Evolutionary conservation across 1,140 invertebrate genomes (phyloP), one percentile per base, ranked within the genome.

Genomic region (Venturia canescens): DNA sequence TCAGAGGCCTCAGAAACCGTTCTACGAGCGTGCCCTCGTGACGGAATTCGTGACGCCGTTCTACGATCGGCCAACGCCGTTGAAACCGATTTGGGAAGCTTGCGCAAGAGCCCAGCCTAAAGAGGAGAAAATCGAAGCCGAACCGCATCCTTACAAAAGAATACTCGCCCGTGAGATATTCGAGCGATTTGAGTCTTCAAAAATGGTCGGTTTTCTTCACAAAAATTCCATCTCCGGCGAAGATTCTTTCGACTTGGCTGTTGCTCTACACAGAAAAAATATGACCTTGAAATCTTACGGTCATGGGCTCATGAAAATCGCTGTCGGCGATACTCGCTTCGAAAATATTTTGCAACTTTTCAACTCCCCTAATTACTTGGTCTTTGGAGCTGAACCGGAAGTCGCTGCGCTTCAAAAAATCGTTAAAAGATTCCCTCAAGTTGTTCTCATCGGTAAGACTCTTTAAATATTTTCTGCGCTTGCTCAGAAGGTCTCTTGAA

Each of bases 151-250:
- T 2, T 96, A 95, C 84, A 93, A 96, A 88, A 88, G 89, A 63
- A 94, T 97, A 48, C 90, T 96, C 63, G 95, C 95, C 0, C 93
- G 92, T 60, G 96, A 97, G 88, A 92, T 94, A 74, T 86, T 93
- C 5, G 92, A 95, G 85, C 94, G 94, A 93, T 94, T 96, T 83
- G 92, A 94, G 50, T 93, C 93, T 66, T 96, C 96, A 0, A 94
- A 93, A 86, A 93, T 96, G 92, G 88, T 96, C 80, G 94, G 92
- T 27, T 93, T 96, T 80, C 92, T 95, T 76, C 96, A 97, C 85
- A 79, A 92, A 26, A 97, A 96, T 92, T 94, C 95, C 0, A 94
- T 96, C 4, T 89, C 84, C 7, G 86, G 88, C 70, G 92, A 94
- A 26, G 93, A 95, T 0, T 88, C 93, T 83, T 95, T 94, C 80